Evolutionary conservation across 1,140 invertebrate species (phyloP).

Genomic region (Venturia canescens): DNA sequence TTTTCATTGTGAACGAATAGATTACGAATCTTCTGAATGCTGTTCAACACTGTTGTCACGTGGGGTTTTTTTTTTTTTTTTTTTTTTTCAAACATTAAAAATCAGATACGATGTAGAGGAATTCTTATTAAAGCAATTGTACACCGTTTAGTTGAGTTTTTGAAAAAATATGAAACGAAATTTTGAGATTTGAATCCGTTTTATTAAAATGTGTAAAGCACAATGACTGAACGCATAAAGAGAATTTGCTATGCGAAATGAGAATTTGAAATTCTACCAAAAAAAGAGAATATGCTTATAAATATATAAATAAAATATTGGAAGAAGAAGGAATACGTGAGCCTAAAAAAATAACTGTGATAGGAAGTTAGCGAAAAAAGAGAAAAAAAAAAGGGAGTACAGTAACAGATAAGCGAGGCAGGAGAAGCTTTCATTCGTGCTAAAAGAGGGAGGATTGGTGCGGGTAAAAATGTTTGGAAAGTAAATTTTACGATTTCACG

Average conservation of each 20-base stretch:
- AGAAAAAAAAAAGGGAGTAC: neutral
- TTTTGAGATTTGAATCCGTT: too few relatives aligned
- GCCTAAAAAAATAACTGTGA: neutral
- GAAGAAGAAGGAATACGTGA: neutral
- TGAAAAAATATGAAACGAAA: too few relatives aligned
- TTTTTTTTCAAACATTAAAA: too few relatives aligned
- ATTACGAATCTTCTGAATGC: too few relatives aligned
- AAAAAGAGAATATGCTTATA: neutral
- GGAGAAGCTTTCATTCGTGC: constrained; percentile 10
- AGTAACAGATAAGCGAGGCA: neutral
- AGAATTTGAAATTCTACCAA: neutral
- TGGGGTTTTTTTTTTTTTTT: too few relatives aligned
- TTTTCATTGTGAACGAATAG: too few relatives aligned
- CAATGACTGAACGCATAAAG: neutral
- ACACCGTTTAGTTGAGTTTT: too few relatives aligned
- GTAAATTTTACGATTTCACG: constrained; percentile 41
- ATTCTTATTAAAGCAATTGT: too few relatives aligned
- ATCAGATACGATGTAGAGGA: too few relatives aligned
- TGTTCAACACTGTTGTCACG: too few relatives aligned
- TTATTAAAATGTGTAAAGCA: too few relatives aligned
- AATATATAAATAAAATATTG: constrained; percentile 24
- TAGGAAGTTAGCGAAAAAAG: neutral
- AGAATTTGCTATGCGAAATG: neutral
- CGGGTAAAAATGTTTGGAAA: constrained; percentile 37
- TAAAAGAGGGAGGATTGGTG: constrained; percentile 3